A percentile compares a stretch with the other conserved stretches of the same genome.
Conservation (phyloP, 2,888 invertebrate genomes). For the Leucozona laternaria region DNA sequence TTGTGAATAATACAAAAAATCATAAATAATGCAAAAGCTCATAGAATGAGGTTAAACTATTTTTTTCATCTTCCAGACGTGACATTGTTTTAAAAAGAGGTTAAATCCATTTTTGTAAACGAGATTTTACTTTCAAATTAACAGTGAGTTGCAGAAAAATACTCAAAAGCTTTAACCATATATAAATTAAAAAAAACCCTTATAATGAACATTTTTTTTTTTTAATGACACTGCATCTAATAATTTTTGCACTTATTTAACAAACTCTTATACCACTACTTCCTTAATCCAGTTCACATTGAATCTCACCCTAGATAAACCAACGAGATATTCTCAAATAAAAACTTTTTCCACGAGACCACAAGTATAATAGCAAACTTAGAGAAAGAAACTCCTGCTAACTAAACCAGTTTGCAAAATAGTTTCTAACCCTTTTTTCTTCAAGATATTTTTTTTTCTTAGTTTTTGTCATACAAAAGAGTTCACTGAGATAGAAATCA, state of each 20-base stretch:
- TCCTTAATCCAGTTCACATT: constrained; percentile 8
- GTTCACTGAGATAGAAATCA: constrained; percentile 47
- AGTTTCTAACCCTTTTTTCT: constrained; percentile 14
- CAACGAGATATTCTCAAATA: background rate
- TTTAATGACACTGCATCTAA: background rate
- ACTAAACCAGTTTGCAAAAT: constrained; percentile 26
- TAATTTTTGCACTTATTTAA: background rate
- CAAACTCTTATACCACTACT: background rate
- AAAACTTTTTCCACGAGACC: constrained; percentile 8
- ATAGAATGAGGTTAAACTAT: no score
- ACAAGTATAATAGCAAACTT: constrained; percentile 7
- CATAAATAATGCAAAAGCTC: no score
- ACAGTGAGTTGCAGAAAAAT: background rate
- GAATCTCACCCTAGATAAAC: constrained; percentile 10
- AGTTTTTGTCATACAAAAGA: background rate
- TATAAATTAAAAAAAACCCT: background rate
- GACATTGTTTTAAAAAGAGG: no score
- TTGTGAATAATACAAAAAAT: no score
- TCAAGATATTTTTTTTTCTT: background rate
- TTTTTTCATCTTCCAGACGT: no score
- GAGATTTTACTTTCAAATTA: no score
- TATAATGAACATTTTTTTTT: background rate
- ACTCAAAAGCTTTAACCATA: background rate
- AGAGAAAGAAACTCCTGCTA: background rate
- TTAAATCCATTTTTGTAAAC: no score